These are phyloP conservation scores for Xiphorhynchus elegans DNA, from an alignment of 2,113 vertebrate genomes.

Conservation along the genomic window DNA sequence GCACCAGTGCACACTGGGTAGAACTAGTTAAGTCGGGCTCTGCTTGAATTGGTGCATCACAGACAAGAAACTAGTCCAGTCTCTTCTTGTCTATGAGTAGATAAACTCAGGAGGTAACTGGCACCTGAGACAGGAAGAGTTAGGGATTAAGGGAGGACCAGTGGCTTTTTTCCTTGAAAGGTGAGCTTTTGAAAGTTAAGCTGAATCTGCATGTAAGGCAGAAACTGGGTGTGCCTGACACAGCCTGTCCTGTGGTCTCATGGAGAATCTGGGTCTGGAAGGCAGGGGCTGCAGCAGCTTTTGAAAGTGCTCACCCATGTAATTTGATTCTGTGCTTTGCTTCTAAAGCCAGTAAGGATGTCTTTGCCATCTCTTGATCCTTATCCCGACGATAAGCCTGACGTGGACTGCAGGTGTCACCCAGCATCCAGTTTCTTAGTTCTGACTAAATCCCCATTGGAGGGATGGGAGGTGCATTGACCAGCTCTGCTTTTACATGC, in stretches of 20 bases:
- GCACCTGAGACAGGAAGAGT: background rate
- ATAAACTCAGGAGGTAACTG: background rate
- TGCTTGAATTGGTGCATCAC: background rate
- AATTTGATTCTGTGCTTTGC: conserved; percentile 5
- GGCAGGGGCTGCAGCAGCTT: background rate
- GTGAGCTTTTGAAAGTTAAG: background rate
- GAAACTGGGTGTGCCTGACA: background rate
- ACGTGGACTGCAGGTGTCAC: background rate
- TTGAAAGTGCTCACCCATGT: background rate
- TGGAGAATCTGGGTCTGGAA: background rate
- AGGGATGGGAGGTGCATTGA: background rate
- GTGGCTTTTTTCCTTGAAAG: background rate
- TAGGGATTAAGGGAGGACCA: background rate
- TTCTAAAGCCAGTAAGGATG: background rate
- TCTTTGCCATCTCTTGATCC: background rate
- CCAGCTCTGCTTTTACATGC: background rate
- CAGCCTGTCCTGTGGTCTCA: background rate
- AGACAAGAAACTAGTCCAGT: background rate
- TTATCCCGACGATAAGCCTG: background rate
- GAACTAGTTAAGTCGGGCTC: background rate
- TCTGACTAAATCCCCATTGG: rapidly evolving
- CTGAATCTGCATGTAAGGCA: background rate
- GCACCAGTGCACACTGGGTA: background rate
- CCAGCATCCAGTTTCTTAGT: background rate
- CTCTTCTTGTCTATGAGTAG: background rate